Evolutionary conservation across 1,140 invertebrate genomes (phyloP).

Genomic region (Chlorops oryzae): DNA sequence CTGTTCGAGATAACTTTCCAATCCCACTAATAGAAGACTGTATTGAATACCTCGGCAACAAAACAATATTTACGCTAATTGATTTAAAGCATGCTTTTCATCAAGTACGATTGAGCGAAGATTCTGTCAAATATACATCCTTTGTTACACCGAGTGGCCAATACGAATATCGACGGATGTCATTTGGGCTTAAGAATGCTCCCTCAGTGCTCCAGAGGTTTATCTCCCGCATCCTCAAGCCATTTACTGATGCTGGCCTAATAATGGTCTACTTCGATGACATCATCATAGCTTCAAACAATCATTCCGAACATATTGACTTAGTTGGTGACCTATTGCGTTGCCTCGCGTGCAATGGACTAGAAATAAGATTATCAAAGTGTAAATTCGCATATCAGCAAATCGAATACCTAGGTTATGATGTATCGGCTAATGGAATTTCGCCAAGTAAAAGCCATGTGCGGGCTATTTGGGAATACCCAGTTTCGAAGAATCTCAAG

Average conservation of each 20-base stretch:
- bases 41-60: slow-evolving; percentile 44
- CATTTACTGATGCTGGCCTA: slow-evolving; percentile 11
- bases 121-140: slow-evolving; percentile 46
- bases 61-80: slow-evolving; percentile 46
- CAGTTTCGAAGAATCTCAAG: too few species aligned
- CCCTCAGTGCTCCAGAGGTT: slow-evolving; percentile 37
- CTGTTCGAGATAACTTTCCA: slow-evolving; percentile 51
- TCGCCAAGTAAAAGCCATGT: too few species aligned
- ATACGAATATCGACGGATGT: slow-evolving; percentile 45
- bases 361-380: slow-evolving; percentile 44
- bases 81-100: slow-evolving; percentile 51
- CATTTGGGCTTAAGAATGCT: slow-evolving; percentile 30
- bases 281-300: slow-evolving; percentile 16
- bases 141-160: slow-evolving; percentile 39
- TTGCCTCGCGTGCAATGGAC: slow-evolving; percentile 28
- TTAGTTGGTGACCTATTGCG: slow-evolving; percentile 21
- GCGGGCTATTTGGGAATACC: too few species aligned
- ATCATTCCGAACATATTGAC: neutral
- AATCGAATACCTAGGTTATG: slow-evolving; percentile 22
- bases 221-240: slow-evolving; percentile 20
- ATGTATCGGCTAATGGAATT: slow-evolving; percentile 17
- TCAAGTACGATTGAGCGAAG: slow-evolving; percentile 47
- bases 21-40: slow-evolving; percentile 49
- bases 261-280: slow-evolving; percentile 25
- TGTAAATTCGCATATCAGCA: slow-evolving; percentile 27